These are phyloP conservation scores for Indri indri DNA, from an alignment of 2,113 vertebrate species.

Conservation along the genomic window DNA sequence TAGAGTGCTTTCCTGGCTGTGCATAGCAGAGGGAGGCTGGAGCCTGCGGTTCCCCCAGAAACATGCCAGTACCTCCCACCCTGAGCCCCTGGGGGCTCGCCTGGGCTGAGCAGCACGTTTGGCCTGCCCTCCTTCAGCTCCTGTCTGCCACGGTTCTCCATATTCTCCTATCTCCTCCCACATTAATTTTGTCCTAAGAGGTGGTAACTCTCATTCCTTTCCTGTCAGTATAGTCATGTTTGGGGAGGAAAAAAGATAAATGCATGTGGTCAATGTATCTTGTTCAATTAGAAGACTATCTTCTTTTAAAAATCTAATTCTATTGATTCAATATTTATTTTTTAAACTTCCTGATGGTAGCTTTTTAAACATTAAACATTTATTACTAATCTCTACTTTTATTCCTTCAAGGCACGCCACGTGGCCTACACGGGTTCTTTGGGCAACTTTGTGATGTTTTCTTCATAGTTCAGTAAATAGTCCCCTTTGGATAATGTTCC, in stretches of 20 bases:
- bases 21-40: neutral
- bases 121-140: neutral
- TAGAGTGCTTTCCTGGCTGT: neutral
- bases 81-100: neutral
- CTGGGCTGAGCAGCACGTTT: neutral
- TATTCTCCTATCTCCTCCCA: neutral
- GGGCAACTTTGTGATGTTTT: neutral
- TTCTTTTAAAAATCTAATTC: constrained; percentile 4
- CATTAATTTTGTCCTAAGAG: neutral
- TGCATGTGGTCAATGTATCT: neutral
- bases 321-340: neutral
- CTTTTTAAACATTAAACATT: neutral
- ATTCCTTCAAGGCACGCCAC: neutral
- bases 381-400: neutral
- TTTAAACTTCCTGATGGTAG: neutral
- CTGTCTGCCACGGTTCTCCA: neutral
- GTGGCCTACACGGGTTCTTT: neutral
- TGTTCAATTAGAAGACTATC: neutral
- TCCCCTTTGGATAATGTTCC: neutral
- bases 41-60: neutral
- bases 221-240: neutral
- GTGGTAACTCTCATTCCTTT: neutral
- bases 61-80: neutral
- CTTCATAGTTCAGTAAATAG: neutral
- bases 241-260: neutral